Percentiles rank a stretch among this genome's conserved stretches.
Evolutionary conservation across 2,888 invertebrate genomes (phyloP).

Genomic region (Aporophyla lueneburgensis): DNA sequence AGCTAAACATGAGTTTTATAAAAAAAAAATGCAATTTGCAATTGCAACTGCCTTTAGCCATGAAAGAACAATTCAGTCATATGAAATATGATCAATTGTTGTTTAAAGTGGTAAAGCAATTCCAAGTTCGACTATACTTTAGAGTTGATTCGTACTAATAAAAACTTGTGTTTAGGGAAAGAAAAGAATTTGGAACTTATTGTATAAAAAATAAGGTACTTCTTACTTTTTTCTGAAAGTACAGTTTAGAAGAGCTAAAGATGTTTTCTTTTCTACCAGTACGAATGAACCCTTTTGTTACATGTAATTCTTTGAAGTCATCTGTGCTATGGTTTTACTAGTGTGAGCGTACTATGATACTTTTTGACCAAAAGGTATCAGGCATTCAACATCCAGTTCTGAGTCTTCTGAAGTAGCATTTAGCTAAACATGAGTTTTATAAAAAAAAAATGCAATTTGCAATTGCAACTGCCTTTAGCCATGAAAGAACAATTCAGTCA

Average conservation of each 20-base stretch:
- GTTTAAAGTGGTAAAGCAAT: not conserved
- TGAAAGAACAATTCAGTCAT: too few relatives aligned
- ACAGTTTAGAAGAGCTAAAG: not conserved
- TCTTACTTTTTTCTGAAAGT: not conserved
- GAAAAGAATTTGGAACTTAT: not conserved
- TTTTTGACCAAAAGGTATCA: not conserved
- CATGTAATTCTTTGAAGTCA: conserved; percentile 29
- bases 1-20: not conserved
- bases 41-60: not conserved
- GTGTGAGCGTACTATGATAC: not conserved
- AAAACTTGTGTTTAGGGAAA: not conserved
- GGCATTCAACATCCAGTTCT: not conserved
- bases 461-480: not conserved
- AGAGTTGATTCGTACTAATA: not conserved
- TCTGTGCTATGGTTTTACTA: not conserved
- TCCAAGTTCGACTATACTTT: not conserved
- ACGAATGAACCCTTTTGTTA: not conserved
- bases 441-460: not conserved
- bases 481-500: too few relatives aligned
- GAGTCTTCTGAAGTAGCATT: not conserved
- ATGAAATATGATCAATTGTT: too few relatives aligned
- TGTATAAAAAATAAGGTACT: not conserved
- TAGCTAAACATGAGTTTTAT: not conserved
- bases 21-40: not conserved
- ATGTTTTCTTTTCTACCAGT: not conserved